Evolutionary conservation across 2,888 invertebrate genomes (phyloP).

Genomic region (Nebria brevicollis): DNA sequence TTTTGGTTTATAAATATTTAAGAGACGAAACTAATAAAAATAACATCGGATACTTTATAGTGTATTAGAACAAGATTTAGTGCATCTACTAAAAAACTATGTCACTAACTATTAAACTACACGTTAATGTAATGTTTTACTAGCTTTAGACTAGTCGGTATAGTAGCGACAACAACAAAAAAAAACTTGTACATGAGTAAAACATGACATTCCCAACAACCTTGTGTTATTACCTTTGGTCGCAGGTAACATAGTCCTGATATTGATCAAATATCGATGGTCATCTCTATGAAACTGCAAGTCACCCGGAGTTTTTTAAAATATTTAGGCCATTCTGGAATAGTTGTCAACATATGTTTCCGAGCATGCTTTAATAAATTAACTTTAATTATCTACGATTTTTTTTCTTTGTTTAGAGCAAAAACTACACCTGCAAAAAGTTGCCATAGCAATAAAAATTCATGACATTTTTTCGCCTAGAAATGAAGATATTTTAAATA

Average conservation of each 20-base stretch:
- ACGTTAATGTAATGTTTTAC: background rate
- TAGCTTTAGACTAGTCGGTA: background rate
- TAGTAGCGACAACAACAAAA: background rate
- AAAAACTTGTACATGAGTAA: background rate
- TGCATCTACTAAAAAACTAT: background rate
- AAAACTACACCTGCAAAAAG: background rate
- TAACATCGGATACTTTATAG: background rate
- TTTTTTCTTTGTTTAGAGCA: background rate
- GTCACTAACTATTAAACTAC: background rate
- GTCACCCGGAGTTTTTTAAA: background rate
- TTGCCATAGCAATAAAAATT: background rate
- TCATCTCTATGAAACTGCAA: background rate
- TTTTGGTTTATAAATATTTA: background rate
- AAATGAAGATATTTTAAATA: too few species aligned
- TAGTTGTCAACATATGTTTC: background rate
- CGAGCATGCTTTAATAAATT: background rate
- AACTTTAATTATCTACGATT: background rate
- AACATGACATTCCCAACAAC: background rate
- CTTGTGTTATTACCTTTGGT: background rate
- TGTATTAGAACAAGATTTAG: background rate
- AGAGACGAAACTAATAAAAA: background rate
- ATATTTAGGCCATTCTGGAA: background rate
- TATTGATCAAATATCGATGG: slow-evolving; percentile 1
- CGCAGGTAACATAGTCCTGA: background rate
- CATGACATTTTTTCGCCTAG: background rate